Evolutionary conservation across 2,888 invertebrate species (phyloP), one percentile per base, ranked within the genome.

Genomic region (Drosophila algonquin): DNA sequence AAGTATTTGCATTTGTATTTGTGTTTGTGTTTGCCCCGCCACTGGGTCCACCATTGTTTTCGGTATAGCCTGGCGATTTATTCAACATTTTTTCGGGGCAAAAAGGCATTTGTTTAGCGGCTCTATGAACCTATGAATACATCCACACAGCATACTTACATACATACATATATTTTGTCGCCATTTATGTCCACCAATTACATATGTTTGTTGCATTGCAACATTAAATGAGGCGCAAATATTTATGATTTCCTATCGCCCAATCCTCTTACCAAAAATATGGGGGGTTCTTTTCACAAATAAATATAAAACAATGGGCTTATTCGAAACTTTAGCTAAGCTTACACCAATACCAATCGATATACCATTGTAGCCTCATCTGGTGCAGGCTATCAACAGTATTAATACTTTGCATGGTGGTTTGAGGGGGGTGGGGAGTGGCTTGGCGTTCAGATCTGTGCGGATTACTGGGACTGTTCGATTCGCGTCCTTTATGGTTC

Each of bases 31-130:
- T 32, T 32, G 32, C 3, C 3, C 32, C 32, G 32, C 10, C 32
- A 9, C 32, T 10, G 3, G 30, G 1, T 76, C 65, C 54, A 53
- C 55, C 58, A 63, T 73, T 83, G 73, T 79, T 73, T 73, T 68
- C 70, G 65, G 64, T 74, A 58, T 64, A 67, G 75, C 73, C 73
- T 63, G 60, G 62, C 63, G 47, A 63, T 86, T 84, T 80, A 74
- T 77, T 75, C 67, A 71, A 65, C 54, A 60, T 73, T 64, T 79
- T 75, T 21, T 12, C 6, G 12, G 48, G 32, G 45, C 5, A 18
- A 27, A 40, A 14, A 7, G 10, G n/a, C 2, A 27, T 63, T 63
- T 63, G 52, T 21, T 63, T 46, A 45, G 52, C 44, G 63, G 55
- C 56, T 32, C 12, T 10, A 44, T 32, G 18, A 18, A 18, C 18